Evolutionary conservation across 2,113 vertebrate genomes (phyloP).

Genomic region (cattle (Bos taurus)): DNA sequence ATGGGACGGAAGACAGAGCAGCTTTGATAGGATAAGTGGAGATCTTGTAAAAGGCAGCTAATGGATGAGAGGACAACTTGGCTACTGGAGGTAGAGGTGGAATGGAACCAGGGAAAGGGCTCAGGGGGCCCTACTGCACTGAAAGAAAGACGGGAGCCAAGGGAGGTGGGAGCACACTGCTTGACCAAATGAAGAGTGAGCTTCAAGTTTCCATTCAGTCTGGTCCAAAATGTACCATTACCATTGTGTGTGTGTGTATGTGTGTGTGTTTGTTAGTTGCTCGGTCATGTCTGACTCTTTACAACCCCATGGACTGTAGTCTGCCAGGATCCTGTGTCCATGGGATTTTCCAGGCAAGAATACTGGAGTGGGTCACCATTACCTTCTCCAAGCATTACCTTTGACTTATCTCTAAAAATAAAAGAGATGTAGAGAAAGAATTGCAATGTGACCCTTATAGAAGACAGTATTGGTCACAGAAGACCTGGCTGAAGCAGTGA

Average conservation of each 20-base stretch:
- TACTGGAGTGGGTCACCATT: not conserved
- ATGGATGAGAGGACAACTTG: too few relatives aligned
- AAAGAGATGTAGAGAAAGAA: not conserved
- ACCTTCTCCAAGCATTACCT: not conserved
- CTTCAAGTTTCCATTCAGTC: not conserved
- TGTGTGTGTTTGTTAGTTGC: not conserved
- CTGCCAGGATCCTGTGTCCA: not conserved
- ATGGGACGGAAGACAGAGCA: not conserved
- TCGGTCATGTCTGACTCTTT: not conserved
- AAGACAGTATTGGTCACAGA: not conserved
- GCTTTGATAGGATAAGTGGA: not conserved
- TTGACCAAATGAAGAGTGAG: not conserved
- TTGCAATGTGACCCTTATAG: not conserved
- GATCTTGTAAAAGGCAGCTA: not conserved
- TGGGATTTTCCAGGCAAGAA: not conserved
- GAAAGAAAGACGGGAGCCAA: not conserved
- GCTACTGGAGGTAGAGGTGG: fast-evolving
- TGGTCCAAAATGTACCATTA: not conserved
- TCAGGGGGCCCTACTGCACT: not conserved
- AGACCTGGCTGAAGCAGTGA: not conserved
- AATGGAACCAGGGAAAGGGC: not conserved
- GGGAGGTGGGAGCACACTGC: not conserved
- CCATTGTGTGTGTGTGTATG: not conserved
- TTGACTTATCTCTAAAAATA: not conserved
- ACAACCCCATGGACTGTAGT: not conserved